Evolutionary conservation across 2,888 invertebrate genomes (phyloP).

Genomic region (Macrophya alboannulata): DNA sequence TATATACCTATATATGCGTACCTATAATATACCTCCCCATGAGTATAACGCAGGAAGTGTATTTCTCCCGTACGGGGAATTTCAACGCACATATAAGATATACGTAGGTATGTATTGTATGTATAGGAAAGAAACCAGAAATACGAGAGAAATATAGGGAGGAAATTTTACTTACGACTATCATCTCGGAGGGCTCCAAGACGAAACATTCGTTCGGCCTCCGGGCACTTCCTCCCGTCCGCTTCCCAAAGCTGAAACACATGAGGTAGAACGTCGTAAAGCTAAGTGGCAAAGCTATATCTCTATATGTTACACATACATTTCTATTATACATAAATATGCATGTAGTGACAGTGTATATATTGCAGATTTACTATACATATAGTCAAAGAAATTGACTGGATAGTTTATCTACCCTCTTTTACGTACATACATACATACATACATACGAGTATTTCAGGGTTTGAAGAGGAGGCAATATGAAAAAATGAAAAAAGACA

Average conservation of each 20-base stretch:
- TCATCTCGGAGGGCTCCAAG: slow-evolving; percentile 93
- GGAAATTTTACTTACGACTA: slow-evolving; percentile 86
- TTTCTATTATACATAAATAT: not conserved
- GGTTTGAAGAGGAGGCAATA: too few relatives aligned
- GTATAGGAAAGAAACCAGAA: slow-evolving; percentile 42
- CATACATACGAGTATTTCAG: too few relatives aligned
- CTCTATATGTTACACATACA: not conserved
- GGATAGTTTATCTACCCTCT: slow-evolving; percentile 4
- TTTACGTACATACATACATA: too few relatives aligned
- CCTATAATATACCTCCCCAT: not conserved
- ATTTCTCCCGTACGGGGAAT: not conserved
- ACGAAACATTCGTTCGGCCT: slow-evolving; percentile 92
- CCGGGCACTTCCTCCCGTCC: slow-evolving; percentile 89
- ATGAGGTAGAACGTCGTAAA: slow-evolving; percentile 61
- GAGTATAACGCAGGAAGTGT: not conserved
- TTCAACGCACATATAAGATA: not conserved
- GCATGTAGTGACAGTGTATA: too few relatives aligned
- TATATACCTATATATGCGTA: not conserved
- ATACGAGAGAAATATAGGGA: not conserved
- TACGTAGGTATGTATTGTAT: slow-evolving; percentile 15
- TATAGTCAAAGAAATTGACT: not conserved
- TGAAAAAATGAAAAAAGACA: not conserved
- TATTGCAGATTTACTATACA: too few relatives aligned
- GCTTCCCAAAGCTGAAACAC: slow-evolving; percentile 90
- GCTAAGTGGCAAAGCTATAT: not conserved